Conservation (phyloP, 2,888 invertebrate genomes). For the Sphinx pinastri region DNA sequence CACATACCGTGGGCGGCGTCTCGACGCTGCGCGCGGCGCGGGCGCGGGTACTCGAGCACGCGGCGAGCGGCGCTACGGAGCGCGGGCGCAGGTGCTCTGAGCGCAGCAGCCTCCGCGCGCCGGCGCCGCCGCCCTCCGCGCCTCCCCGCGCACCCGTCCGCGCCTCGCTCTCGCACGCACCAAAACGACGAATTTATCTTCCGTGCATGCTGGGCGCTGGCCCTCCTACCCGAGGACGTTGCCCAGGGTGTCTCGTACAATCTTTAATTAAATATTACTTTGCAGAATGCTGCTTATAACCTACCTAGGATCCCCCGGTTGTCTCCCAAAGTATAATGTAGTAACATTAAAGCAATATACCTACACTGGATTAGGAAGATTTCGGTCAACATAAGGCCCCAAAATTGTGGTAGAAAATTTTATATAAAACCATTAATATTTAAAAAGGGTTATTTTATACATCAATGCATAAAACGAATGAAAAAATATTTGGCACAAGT, state of each 20-base stretch:
- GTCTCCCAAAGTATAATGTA: no score
- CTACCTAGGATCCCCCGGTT: background rate
- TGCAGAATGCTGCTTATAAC: conserved; percentile 9
- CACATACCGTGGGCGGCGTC: conserved; percentile 81
- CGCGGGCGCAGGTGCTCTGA: conserved; percentile 89
- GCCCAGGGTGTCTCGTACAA: conserved; percentile 56
- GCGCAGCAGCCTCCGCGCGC: conserved; percentile 86
- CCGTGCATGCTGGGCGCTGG: conserved; percentile 72
- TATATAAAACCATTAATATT: no score
- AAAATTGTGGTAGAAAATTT: no score
- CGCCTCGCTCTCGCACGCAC: conserved; percentile 74
- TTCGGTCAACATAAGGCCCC: no score
- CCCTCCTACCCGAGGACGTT: conserved; percentile 76
- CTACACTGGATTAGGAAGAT: no score
- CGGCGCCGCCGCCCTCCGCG: conserved; percentile 84
- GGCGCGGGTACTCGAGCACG: conserved; percentile 75
- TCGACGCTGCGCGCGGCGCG: conserved; percentile 69
- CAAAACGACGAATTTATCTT: conserved; percentile 83
- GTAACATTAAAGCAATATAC: no score
- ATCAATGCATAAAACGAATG: no score
- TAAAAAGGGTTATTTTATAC: no score
- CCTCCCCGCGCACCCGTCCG: conserved; percentile 71
- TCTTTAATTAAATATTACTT: conserved; percentile 29
- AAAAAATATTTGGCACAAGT: no score
- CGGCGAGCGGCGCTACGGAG: conserved; percentile 83